A percentile compares a stretch with the other conserved stretches of the same genome.
These are phyloP conservation scores for Callaeas wilsoni DNA, from an alignment of 2,113 vertebrate species.

Conservation along the genomic window DNA sequence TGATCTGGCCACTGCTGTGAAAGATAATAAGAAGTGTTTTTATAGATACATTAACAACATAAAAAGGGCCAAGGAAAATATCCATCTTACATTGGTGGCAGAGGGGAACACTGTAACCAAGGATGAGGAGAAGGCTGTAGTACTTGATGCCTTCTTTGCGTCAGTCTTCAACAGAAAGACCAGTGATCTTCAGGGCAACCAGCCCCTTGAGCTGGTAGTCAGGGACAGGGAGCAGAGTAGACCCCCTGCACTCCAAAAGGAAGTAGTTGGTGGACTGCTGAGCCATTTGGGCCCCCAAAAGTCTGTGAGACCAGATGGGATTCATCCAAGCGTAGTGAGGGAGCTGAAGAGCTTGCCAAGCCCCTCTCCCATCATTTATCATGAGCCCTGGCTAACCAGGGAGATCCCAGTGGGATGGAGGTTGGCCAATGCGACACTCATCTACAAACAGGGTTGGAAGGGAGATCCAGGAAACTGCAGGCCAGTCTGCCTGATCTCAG, in stretches of 20 bases:
- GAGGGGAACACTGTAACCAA: not conserved
- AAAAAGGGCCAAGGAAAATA: not conserved
- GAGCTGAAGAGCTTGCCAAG: not conserved
- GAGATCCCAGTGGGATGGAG: not conserved
- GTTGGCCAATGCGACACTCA: not conserved
- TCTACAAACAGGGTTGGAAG: not conserved
- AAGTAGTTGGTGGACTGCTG: not conserved
- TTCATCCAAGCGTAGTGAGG: rapidly evolving
- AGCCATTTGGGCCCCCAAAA: not conserved
- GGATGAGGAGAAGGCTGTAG: not conserved
- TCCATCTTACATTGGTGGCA: not conserved
- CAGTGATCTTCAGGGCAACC: not conserved
- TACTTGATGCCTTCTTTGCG: not conserved
- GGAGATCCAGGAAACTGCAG: not conserved
- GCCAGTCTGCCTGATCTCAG: not conserved
- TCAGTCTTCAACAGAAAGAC: not conserved
- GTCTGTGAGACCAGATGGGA: not conserved
- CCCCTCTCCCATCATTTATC: not conserved
- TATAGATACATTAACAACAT: not conserved
- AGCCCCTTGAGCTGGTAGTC: not conserved
- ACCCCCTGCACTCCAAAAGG: not conserved
- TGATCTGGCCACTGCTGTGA: not conserved
- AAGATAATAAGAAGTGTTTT: not conserved
- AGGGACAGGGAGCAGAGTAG: not conserved
- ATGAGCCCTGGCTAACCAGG: not conserved